These are phyloP conservation scores for Apistogramma diplotaenia DNA, from an alignment of 2,113 vertebrate species.

Conservation along the genomic window DNA sequence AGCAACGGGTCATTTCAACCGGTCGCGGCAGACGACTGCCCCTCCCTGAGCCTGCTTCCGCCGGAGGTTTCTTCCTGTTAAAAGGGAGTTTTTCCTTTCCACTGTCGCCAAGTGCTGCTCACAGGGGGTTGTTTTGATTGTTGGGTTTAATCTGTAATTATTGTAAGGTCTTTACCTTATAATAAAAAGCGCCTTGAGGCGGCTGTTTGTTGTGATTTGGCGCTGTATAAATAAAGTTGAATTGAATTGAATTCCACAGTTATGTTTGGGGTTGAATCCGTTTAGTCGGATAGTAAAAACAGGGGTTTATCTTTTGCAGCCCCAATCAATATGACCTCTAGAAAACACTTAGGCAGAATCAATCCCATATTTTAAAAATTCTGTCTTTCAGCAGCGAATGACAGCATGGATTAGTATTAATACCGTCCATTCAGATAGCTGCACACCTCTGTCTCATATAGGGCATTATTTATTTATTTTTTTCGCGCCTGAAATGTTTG, in stretches of 20 bases:
- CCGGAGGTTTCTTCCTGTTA: too few relatives aligned
- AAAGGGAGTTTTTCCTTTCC: too few relatives aligned
- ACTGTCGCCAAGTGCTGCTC: too few relatives aligned
- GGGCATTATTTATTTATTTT: conserved; percentile 7
- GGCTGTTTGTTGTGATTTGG: too few relatives aligned
- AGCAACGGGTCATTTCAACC: background rate
- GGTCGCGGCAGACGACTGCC: too few relatives aligned
- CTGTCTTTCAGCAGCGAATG: conserved; percentile 73
- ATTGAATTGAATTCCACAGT: too few relatives aligned
- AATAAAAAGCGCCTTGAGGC: too few relatives aligned
- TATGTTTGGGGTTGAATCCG: conserved; percentile 10
- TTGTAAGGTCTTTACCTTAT: too few relatives aligned
- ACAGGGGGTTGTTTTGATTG: too few relatives aligned
- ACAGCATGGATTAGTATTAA: conserved; percentile 73
- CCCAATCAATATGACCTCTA: conserved; percentile 77
- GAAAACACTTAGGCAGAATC: conserved; percentile 69
- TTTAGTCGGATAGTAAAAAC: conserved; percentile 56
- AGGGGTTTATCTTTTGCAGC: conserved; percentile 57
- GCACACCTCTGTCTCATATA: background rate
- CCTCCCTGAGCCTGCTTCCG: too few relatives aligned
- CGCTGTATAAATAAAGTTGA: too few relatives aligned
- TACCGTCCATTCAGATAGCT: conserved; percentile 49
- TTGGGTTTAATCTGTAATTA: too few relatives aligned
- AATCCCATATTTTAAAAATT: conserved; percentile 74
- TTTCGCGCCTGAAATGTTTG: conserved; percentile 37